Conservation (phyloP, 2,797 vertebrate genomes). For the Epinephelus awoara region DNA sequence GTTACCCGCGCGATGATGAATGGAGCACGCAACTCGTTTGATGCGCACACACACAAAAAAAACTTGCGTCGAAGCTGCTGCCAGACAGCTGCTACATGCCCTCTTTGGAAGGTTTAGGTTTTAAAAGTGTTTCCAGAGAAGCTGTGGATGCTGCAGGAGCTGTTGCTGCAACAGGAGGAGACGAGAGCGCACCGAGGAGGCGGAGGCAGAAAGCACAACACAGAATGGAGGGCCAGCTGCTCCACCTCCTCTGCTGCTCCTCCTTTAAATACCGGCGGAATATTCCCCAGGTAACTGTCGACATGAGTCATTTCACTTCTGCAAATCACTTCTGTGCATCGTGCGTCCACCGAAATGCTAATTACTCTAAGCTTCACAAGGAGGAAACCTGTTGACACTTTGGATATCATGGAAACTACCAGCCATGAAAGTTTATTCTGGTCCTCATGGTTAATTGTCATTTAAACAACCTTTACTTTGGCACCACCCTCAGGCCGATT, state of each 20-base stretch:
- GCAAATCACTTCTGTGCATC: background rate
- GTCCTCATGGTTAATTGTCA: background rate
- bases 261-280: background rate
- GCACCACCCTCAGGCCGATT: background rate
- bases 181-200: constrained; percentile 10
- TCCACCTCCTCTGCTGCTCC: background rate
- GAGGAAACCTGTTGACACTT: background rate
- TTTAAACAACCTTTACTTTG: background rate
- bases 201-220: background rate
- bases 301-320: too few species aligned
- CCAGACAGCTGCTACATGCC: background rate
- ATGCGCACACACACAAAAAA: background rate
- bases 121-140: background rate
- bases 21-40: background rate
- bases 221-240: background rate
- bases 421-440: background rate
- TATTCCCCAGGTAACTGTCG: background rate
- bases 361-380: background rate
- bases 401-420: too few species aligned
- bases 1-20: constrained; percentile 22
- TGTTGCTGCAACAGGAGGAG: constrained; percentile 1
- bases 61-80: background rate
- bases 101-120: too few species aligned
- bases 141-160: background rate
- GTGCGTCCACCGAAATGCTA: too few species aligned